These are phyloP conservation scores for Idaea straminata DNA, from an alignment of 2,888 invertebrate species.

Conservation along the genomic window DNA sequence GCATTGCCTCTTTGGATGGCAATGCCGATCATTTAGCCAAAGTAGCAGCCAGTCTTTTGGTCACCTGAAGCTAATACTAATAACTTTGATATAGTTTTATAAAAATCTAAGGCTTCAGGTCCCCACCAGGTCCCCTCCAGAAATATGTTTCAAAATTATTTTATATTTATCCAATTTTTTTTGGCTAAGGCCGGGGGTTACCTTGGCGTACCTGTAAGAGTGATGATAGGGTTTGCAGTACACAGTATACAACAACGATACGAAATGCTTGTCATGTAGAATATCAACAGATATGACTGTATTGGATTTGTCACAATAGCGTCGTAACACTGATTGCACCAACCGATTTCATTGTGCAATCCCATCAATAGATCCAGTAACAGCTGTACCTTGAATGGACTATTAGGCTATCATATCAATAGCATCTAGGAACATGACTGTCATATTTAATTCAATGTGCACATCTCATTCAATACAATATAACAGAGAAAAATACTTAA, in stretches of 20 bases:
- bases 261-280: background rate
- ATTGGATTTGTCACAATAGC: constrained; percentile 52
- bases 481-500: background rate
- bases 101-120: too few species aligned
- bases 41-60: too few species aligned
- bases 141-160: too few species aligned
- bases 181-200: too few species aligned
- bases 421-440: constrained; percentile 16
- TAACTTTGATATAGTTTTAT: too few species aligned
- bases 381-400: constrained; percentile 23
- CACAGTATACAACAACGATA: background rate
- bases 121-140: too few species aligned
- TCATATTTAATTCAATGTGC: background rate
- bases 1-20: too few species aligned
- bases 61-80: too few species aligned
- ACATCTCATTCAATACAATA: background rate
- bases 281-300: constrained; percentile 35
- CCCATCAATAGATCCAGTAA: constrained; percentile 44
- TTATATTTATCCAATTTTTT: too few species aligned
- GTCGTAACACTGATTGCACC: constrained; percentile 55
- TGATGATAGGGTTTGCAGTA: background rate
- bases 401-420: constrained; percentile 32
- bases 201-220: too few species aligned
- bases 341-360: constrained; percentile 50
- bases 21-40: too few species aligned